Base-by-base conservation (phyloP, 2,797 vertebrate genomes). In the Enteromius mattozi region DNA sequence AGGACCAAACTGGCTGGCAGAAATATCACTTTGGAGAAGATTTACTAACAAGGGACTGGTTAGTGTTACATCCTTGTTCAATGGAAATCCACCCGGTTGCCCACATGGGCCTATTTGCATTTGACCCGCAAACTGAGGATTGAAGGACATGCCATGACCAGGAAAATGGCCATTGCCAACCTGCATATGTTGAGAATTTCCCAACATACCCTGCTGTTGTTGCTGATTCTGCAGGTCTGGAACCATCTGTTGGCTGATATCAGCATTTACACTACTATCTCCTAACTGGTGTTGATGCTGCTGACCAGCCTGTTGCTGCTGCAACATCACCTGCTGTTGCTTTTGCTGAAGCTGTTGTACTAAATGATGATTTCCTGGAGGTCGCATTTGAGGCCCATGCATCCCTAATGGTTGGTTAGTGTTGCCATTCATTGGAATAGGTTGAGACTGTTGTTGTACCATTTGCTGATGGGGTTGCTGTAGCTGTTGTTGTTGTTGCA, bases 11-110 rank as follows among this genome's bases (percentile, higher is more conserved):
- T 99, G 98, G 88, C 97, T 96, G 14, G 98, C 97, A 69, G 98
- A 98, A 91, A 99, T 99, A 89, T 99, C 98, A 30, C 98, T 99
- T 90, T 99, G 98, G n/a, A 99, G 93, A 84, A 99, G 94, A 92
- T 99, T 99, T 88, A 99, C 98, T 87, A 99, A 93, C 79, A 99
- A 93, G 0, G 98, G 98, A 78, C 98, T 99, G 17, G 98, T 99
- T 90, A 99, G 91, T 0, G 98, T 99, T 84, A 99, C 97, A 88
- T 99, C 98, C 91, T 99, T 99, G 92, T 96, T 99, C 85, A 97
- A 95, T 0, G 96, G 96, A 91, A 98, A 99, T 69, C 94, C 96
- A 80, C 96, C 95, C 80, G 95, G 92, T 90, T 99, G 97, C 87
- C 94, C 97, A 92, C 97, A 98, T 40, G 96, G 92, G 88, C 96